Percentiles rank a stretch among this genome's conserved stretches.
phyloP scores from a whole-genome alignment of 2,797 vertebrate genomes.

The Sebastes hubbsi region DNA sequence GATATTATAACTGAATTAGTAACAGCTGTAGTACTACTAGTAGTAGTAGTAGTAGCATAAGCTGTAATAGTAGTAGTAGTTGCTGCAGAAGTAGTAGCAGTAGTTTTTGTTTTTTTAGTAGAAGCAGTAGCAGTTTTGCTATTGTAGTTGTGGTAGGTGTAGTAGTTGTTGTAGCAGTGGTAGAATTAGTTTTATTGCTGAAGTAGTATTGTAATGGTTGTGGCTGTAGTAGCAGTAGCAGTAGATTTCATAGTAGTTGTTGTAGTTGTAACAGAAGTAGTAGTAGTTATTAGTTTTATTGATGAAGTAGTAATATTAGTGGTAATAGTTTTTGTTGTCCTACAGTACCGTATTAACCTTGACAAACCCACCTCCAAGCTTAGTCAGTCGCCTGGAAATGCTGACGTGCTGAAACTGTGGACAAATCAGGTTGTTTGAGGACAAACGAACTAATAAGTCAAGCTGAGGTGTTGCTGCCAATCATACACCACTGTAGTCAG shows the following conservation, averaged over 20 bases:
- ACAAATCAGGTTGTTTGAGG: neutral
- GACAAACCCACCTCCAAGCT: neutral
- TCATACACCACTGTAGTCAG: slow-evolving; percentile 59
- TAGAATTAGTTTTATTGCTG: neutral
- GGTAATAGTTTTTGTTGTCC: neutral
- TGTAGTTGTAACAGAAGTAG: neutral
- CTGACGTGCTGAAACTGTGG: slow-evolving; percentile 26
- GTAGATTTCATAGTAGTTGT: neutral
- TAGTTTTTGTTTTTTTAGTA: neutral
- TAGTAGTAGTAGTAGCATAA: neutral
- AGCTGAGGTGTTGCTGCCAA: slow-evolving; percentile 27
- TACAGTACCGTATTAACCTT: slow-evolving; percentile 3
- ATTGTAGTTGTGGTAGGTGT: neutral
- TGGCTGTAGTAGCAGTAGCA: neutral
- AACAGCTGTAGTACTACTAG: neutral
- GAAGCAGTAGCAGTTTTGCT: neutral
- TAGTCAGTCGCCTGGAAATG: neutral
- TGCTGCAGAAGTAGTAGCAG: neutral
- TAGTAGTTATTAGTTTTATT: neutral
- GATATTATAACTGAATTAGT: neutral
- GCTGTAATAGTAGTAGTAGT: neutral
- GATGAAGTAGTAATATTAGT: neutral
- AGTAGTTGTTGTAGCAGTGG: neutral
- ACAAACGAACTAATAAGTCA: slow-evolving; percentile 11
- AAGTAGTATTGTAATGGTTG: neutral